Evolutionary conservation across 2,888 invertebrate species (phyloP).

Genomic region (Nomada fucata): DNA sequence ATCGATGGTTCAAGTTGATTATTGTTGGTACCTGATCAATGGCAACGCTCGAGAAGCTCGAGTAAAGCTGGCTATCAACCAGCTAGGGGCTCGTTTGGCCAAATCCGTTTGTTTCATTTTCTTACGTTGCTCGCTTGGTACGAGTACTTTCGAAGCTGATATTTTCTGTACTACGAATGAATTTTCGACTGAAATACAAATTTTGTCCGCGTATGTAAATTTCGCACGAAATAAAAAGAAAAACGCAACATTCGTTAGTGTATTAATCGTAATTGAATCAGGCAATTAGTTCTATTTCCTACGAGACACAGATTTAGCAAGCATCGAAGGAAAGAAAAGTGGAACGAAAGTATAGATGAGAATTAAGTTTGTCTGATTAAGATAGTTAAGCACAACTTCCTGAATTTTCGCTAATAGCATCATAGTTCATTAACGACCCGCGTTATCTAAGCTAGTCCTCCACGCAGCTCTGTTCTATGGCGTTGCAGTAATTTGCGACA

Average conservation of each 20-base stretch:
- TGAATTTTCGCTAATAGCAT: conserved; percentile 20
- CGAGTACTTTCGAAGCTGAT: conserved; percentile 19
- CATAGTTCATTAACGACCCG: conserved; percentile 21
- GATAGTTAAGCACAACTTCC: conserved; percentile 13
- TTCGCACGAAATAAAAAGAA: no score
- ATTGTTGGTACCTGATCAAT: background rate
- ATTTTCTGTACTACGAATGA: no score
- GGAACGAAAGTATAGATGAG: background rate
- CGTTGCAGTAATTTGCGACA: conserved; percentile 29
- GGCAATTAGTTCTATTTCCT: background rate
- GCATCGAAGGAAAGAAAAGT: background rate
- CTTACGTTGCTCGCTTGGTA: conserved; percentile 17
- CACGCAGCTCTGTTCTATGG: background rate
- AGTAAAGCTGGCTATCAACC: conserved; percentile 50
- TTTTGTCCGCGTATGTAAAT: no score
- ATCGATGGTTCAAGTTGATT: background rate
- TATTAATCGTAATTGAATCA: background rate
- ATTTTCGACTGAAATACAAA: background rate
- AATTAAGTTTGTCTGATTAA: background rate
- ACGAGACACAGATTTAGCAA: background rate
- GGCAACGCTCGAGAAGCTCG: conserved; percentile 37
- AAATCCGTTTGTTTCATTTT: conserved; percentile 42
- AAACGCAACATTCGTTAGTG: no score
- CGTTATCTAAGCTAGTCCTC: conserved; percentile 1
- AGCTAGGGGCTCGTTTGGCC: conserved; percentile 40